Conservation (phyloP, 1,140 invertebrate species). For the Bombus polaris region DNA sequence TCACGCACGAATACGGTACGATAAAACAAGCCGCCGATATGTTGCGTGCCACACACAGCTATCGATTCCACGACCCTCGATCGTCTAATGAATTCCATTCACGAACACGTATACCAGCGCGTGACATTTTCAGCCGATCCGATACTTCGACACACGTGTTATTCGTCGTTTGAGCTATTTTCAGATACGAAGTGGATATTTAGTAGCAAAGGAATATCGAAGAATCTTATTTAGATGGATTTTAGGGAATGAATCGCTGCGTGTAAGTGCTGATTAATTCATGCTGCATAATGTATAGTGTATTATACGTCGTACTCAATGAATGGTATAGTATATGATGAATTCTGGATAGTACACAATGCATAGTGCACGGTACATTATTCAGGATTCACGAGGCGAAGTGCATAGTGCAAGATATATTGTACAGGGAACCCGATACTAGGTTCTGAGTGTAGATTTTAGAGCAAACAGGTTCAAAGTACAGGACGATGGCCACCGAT, state of each 20-base stretch:
- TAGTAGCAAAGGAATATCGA: too few species aligned
- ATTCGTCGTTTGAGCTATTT: too few species aligned
- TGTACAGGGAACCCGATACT: too few species aligned
- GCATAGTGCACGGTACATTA: neutral
- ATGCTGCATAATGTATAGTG: neutral
- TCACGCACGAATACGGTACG: constrained; percentile 18
- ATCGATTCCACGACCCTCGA: neutral
- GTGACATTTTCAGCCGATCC: too few species aligned
- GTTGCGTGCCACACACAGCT: neutral
- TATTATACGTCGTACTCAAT: neutral
- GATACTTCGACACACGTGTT: neutral
- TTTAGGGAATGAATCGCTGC: neutral
- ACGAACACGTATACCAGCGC: neutral
- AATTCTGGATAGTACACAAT: neutral
- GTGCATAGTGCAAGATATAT: neutral
- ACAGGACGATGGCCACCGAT: neutral
- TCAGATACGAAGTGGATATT: too few species aligned
- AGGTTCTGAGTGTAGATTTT: neutral
- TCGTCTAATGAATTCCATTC: neutral
- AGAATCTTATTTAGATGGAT: neutral
- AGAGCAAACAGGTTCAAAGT: neutral
- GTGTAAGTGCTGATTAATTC: neutral
- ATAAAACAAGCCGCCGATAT: neutral
- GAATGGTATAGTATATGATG: neutral
- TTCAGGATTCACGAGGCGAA: neutral